Base-by-base conservation (phyloP, 2,797 vertebrate genomes). In the Gallirallus australis region DNA sequence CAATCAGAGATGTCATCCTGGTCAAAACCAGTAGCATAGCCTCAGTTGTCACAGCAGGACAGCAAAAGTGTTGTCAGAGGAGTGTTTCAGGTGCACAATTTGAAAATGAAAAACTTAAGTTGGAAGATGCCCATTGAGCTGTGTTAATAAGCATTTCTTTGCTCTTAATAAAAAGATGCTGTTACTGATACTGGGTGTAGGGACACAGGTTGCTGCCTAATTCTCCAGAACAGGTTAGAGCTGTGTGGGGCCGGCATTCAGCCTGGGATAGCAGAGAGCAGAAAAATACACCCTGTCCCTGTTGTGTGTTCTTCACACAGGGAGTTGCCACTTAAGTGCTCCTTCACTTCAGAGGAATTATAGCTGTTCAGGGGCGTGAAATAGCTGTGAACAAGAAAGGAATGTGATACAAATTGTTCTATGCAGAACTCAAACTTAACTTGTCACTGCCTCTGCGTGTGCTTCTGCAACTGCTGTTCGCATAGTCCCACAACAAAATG, bases 361-460 rank as follows among this genome's bases (percentile, higher is more conserved):
- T 53, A 80, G 65, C 75, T 75, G 48, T 53, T 80, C 50, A 85
- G n/a, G 65, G 81, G 45, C 18, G 7, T 94, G 91, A 93, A 94
- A 91, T 72, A 75, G 72, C 76, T 88, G 84, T 68, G 82, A 92
- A 75, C 50, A 83, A 59, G 84, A 64, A 81, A 86, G 42, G 82
- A 93, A 94, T 75, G 86, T 82, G 71, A 75, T 89, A 68, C 82
- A 92, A 91, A 80, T 92, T 93, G 72, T 82, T 80, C 72, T 78
- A 7, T 40, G 61, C 47, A 90, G 52, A 92, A 28, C 47, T 91
- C 57, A 52, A 35, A 73, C 17, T 47, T 54, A 72, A 30, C 71
- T 57, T 92, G 47, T 71, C 79, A 30, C 54, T 92, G 76, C n/a
- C 27, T 70, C 59, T 89, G 68, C 7, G 0, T 54, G 45, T 50